A percentile compares a stretch with the other conserved stretches of the same genome.
Conservation (phyloP, 2,113 vertebrate species). For the Malurus elegans region DNA sequence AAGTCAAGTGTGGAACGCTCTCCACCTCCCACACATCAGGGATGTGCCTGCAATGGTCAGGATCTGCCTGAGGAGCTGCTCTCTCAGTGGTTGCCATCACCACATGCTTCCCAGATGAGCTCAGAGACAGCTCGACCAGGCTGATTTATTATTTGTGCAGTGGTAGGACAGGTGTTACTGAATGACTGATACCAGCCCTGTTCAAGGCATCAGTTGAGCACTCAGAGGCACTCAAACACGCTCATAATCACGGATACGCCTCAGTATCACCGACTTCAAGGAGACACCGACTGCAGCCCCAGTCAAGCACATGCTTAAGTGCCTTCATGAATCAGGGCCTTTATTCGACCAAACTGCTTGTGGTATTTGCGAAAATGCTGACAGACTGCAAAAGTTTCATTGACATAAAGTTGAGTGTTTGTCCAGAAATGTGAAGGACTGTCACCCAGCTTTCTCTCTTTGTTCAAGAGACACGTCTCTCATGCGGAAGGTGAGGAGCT, state of each 20-base stretch:
- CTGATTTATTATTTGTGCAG: conserved; percentile 24
- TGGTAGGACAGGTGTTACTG: conserved; percentile 3
- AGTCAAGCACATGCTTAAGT: not conserved
- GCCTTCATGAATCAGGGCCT: not conserved
- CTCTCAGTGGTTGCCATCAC: not conserved
- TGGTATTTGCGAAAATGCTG: not conserved
- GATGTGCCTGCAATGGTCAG: not conserved
- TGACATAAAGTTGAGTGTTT: not conserved
- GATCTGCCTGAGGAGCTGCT: not conserved
- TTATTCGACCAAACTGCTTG: not conserved
- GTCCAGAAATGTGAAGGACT: not conserved
- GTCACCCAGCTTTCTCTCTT: not conserved
- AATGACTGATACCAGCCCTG: not conserved
- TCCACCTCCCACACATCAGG: not conserved
- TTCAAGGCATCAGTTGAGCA: not conserved
- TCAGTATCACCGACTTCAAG: not conserved
- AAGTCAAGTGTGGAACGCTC: not conserved
- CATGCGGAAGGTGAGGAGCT: not conserved
- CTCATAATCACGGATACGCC: not conserved
- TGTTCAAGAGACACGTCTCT: not conserved
- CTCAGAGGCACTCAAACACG: not conserved
- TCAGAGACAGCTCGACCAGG: not conserved
- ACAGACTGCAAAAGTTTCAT: not conserved
- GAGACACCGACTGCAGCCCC: not conserved
- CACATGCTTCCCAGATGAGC: not conserved